Base-by-base conservation (phyloP, 2,888 invertebrate genomes). In the Nemotelus pantherinus region DNA sequence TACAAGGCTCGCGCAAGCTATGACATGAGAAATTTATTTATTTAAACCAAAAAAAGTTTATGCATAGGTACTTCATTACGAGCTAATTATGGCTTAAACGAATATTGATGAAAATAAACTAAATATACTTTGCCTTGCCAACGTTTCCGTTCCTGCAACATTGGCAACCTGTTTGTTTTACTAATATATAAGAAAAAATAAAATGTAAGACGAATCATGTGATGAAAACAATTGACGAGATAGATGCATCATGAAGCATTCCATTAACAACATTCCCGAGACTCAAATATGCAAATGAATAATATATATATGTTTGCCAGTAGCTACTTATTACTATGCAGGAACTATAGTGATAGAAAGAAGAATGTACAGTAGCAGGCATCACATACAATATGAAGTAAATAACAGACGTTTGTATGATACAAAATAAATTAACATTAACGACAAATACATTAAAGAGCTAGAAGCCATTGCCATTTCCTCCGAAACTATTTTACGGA, bases 1-100 rank as follows among this genome's bases (percentile, higher is more conserved):
- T 84, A 83, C 93, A 94, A 80, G 95, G 94, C 85, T 91, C 90
- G 83, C 87, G 86, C 86, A 94, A 89, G 88, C 93, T 94, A 84
- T 80, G 77, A 74, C 57, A 65, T 77, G 80, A 80, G 77, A 81
- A 77, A 80, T 44, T 74, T 76, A 67, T 67, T 76, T 45, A 25
- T 68, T 44, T 55, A 48, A 57, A 25, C 25, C 25, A 25, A 25
- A 25, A 25, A 25, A 25, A 25, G 25, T 64, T 5, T 44, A 5
- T 39, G 10, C 10, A 41, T 2, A n/a, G 5, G 6, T 39, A 39
- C 7, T 43, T 25, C 41, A 43, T 68, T 68, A 53, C 7, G 2
- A 50, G 3, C n/a, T 68, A 25, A 25, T 25, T 43, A 70, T 7
- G 3, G 3, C 41, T 43, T 55, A 53, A 10, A 70, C 43, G 43